phyloP scores from a whole-genome alignment of 1,140 invertebrate genomes.

The Oreohelix idahoensis region DNA sequence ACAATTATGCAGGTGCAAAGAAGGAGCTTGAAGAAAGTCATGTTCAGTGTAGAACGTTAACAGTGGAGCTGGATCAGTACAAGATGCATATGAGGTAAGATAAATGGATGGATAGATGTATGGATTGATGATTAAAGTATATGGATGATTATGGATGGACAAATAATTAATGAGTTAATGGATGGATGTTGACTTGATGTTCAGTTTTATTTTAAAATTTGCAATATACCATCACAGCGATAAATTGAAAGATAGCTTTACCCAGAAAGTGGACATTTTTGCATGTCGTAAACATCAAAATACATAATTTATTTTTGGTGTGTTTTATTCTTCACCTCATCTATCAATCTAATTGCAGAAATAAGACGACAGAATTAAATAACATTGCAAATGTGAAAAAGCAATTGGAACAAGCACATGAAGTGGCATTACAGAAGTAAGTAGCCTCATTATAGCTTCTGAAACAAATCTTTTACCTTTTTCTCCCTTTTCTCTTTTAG shows the following conservation, averaged over 20 bases:
- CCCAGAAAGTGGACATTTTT: no score
- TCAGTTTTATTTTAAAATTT: no score
- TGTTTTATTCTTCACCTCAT: no score
- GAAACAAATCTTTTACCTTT: no score
- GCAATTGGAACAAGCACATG: constrained; percentile 47
- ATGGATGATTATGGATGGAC: no score
- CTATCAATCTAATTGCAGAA: constrained; percentile 44
- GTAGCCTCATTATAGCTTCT: not conserved
- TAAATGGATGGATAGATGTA: not conserved
- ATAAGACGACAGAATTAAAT: constrained; percentile 57
- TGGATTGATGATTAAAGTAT: not conserved
- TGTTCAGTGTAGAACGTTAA: constrained; percentile 44
- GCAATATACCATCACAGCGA: no score
- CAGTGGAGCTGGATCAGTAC: constrained; percentile 49
- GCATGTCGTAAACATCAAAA: no score
- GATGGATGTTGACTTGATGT: no score
- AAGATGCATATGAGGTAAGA: constrained; percentile 47
- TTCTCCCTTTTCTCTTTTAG: no score
- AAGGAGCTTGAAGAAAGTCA: constrained; percentile 47
- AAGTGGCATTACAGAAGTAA: constrained; percentile 53
- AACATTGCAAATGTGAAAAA: constrained; percentile 44
- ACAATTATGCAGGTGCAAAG: not conserved
- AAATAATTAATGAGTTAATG: no score
- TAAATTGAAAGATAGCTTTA: no score
- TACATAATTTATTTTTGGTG: no score